Evolutionary conservation across 2,888 invertebrate genomes (phyloP).

Genomic region (Hypena proboscidalis): DNA sequence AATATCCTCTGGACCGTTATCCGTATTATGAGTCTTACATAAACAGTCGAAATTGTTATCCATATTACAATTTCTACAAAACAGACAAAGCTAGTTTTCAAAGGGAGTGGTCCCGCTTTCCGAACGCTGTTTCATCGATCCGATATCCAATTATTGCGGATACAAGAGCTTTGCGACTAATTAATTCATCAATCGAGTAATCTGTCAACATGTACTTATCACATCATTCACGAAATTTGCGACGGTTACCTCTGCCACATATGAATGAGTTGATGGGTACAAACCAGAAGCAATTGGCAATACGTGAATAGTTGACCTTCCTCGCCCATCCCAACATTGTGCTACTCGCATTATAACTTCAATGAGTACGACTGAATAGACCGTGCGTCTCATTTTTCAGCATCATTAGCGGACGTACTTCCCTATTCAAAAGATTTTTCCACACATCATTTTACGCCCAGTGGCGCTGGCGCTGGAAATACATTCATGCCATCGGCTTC

Average conservation of each 20-base stretch:
- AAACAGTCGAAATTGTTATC: too few relatives aligned
- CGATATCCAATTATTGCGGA: conserved; percentile 1
- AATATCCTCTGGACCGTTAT: too few relatives aligned
- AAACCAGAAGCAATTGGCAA: conserved; percentile 60
- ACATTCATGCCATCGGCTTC: conserved; percentile 14
- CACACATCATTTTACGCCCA: conserved; percentile 36
- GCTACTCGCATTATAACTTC: conserved; percentile 61
- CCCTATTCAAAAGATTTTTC: conserved; percentile 47
- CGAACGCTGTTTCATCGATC: conserved; percentile 4
- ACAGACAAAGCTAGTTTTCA: conserved; percentile 2
- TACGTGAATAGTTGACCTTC: conserved; percentile 77
- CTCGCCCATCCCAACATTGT: conserved; percentile 75
- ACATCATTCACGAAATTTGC: conserved; percentile 30
- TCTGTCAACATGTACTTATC: conserved; percentile 4
- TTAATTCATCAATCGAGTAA: conserved; percentile 9
- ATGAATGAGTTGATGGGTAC: conserved; percentile 48
- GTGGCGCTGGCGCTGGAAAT: conserved; percentile 25
- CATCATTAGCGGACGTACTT: conserved; percentile 55
- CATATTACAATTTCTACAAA: not conserved
- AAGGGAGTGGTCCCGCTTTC: conserved; percentile 8
- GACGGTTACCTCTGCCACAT: conserved; percentile 34
- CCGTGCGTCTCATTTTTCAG: conserved; percentile 63
- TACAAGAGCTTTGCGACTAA: conserved; percentile 4
- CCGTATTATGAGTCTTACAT: conserved; percentile 1
- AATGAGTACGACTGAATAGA: conserved; percentile 67